Conservation (phyloP, 2,797 vertebrate species). For the Chelon labrosus region DNA sequence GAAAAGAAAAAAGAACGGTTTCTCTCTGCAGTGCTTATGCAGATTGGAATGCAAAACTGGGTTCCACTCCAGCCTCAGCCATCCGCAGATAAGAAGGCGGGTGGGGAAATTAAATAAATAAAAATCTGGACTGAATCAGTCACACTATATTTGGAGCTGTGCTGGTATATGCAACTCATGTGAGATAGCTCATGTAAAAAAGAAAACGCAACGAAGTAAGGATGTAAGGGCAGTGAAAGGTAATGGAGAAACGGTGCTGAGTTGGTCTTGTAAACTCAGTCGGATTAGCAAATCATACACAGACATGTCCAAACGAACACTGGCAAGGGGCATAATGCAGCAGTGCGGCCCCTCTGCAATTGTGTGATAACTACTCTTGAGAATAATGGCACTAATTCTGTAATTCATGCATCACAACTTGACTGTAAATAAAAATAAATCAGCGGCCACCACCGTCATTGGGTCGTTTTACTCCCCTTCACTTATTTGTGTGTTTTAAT, state of each 20-base stretch:
- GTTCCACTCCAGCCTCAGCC: constrained; percentile 40
- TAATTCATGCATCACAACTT: no score
- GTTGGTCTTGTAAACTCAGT: constrained; percentile 15
- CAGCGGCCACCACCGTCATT: not conserved
- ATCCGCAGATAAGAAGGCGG: constrained; percentile 42
- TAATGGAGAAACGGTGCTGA: constrained; percentile 11
- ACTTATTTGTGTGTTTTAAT: not conserved
- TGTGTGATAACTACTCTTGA: not conserved
- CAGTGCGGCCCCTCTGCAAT: constrained; percentile 11
- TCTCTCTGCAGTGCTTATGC: constrained; percentile 40
- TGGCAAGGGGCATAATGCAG: constrained; percentile 23
- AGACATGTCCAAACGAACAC: constrained; percentile 24
- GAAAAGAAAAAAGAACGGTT: constrained; percentile 10
- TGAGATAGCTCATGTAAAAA: constrained; percentile 17
- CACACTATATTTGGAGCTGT: constrained; percentile 38
- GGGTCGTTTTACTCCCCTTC: not conserved
- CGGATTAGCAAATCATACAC: constrained; percentile 26
- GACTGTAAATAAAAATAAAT: not conserved
- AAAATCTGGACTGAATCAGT: constrained; percentile 60
- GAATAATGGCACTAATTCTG: constrained; percentile 5
- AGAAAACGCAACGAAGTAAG: constrained; percentile 7
- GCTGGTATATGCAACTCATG: constrained; percentile 23
- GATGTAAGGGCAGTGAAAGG: constrained; percentile 41
- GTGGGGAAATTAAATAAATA: constrained; percentile 43
- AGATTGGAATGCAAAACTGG: constrained; percentile 39